Evolutionary conservation across 2,113 vertebrate genomes (phyloP), one percentile per base, ranked within the genome.

Genomic region (Lanius collurio): DNA sequence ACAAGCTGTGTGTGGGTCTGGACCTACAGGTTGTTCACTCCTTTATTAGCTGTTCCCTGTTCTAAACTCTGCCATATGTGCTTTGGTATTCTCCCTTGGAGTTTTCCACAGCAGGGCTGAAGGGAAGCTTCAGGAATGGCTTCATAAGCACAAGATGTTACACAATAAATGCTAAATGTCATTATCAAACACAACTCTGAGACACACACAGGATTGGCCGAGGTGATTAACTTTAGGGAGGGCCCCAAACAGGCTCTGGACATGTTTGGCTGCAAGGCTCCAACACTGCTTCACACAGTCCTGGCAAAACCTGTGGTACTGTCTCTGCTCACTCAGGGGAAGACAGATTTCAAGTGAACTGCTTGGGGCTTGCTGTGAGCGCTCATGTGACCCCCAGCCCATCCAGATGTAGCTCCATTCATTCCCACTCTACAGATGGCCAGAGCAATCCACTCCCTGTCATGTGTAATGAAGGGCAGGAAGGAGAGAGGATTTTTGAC

Each of bases 401-500:
- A 69, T 83, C 42, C 90, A 53, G 63, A 86, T 90, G 52, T 19
- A 55, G 26, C 14, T 83, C 55, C 56, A 21, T 39, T 83, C 71
- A 6, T 67, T 81, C 70, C 15, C 60, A 42, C 56, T 44, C 53
- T 73, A 44, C 89, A 74, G 10, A 50, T 50, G 83, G 71, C 59
- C 82, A 67, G 28, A 73, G 49, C 59, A 81, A 91, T 79, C 71
- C 52, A 27, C 63, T 92, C 82, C 71, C 56, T 85, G 90, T 75
- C 65, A 63, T 69, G 13, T 92, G 68, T 56, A 90, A 93, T 67
- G 94, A 83, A 70, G 70, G 55, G 42, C 49, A 89, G 55, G 78
- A 93, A 87, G 47, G 39, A 71, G 26, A 50, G 53, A 87, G n/a
- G 77, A 78, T 84, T 93, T 96, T 63, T 69, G 65, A 90, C 89